phyloP scores from a whole-genome alignment of 2,113 vertebrate species.

The Pluvianellus socialis region DNA sequence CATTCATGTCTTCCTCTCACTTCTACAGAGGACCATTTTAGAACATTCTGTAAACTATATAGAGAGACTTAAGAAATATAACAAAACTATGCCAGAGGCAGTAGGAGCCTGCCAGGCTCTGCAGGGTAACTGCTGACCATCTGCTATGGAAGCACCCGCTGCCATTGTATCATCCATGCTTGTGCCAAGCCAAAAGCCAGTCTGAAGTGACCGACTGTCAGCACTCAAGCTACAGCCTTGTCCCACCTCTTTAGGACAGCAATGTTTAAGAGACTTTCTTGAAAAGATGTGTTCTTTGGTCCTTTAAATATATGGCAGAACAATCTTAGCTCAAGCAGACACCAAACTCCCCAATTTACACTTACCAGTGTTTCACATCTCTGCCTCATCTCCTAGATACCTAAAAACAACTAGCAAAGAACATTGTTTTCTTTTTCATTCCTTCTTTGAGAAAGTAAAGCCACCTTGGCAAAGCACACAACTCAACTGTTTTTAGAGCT shows the following conservation, averaged over 20 bases:
- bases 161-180: neutral
- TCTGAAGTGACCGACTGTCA: neutral
- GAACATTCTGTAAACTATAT: neutral
- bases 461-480: neutral
- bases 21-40: neutral
- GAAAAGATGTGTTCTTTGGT: neutral
- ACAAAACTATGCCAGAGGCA: neutral
- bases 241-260: neutral
- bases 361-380: neutral
- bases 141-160: slow-evolving; percentile 24
- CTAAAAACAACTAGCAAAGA: neutral
- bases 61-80: neutral
- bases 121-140: slow-evolving; percentile 40
- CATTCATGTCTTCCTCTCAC: neutral
- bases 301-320: neutral
- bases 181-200: neutral
- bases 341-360: neutral
- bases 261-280: neutral
- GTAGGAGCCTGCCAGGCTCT: slow-evolving; percentile 33
- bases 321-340: neutral
- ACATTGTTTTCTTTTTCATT: neutral
- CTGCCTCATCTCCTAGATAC: neutral
- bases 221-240: neutral
- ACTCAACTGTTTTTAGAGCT: neutral
- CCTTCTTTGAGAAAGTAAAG: neutral